These are phyloP conservation scores for Lasiommata megera DNA, from an alignment of 2,888 invertebrate genomes.

Conservation along the genomic window DNA sequence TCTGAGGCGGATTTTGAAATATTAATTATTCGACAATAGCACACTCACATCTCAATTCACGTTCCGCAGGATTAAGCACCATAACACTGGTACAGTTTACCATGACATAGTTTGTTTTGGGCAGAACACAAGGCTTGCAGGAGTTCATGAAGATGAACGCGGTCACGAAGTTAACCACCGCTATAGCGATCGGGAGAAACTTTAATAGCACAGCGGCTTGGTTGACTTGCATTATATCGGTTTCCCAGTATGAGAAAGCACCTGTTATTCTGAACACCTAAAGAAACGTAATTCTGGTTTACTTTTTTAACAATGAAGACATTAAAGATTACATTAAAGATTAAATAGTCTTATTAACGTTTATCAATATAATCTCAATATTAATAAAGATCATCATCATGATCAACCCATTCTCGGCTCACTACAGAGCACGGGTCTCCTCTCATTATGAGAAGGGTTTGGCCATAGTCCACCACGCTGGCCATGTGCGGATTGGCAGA, in stretches of 20 bases:
- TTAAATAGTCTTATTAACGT: too few relatives aligned
- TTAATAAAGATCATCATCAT: too few relatives aligned
- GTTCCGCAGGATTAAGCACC: slow-evolving; percentile 38
- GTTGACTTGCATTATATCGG: slow-evolving; percentile 64
- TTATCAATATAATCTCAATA: too few relatives aligned
- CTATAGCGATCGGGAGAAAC: slow-evolving; percentile 62
- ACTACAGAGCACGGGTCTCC: too few relatives aligned
- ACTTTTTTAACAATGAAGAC: too few relatives aligned
- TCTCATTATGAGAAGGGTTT: too few relatives aligned
- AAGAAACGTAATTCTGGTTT: neutral
- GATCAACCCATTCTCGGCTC: too few relatives aligned
- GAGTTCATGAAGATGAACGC: slow-evolving; percentile 58
- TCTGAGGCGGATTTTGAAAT: too few relatives aligned
- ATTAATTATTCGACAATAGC: too few relatives aligned
- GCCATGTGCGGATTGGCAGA: too few relatives aligned
- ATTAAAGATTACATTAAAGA: too few relatives aligned
- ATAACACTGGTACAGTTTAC: slow-evolving; percentile 57
- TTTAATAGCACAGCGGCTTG: slow-evolving; percentile 60
- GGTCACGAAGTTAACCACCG: slow-evolving; percentile 62
- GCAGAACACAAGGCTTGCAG: slow-evolving; percentile 45
- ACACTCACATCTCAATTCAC: slow-evolving; percentile 47
- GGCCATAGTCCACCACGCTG: too few relatives aligned
- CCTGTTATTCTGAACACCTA: slow-evolving; percentile 65
- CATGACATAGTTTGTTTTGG: slow-evolving; percentile 37
- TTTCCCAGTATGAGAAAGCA: slow-evolving; percentile 64